Evolutionary conservation across 1,140 invertebrate genomes (phyloP).

Genomic region (Halotydeus destructor): DNA sequence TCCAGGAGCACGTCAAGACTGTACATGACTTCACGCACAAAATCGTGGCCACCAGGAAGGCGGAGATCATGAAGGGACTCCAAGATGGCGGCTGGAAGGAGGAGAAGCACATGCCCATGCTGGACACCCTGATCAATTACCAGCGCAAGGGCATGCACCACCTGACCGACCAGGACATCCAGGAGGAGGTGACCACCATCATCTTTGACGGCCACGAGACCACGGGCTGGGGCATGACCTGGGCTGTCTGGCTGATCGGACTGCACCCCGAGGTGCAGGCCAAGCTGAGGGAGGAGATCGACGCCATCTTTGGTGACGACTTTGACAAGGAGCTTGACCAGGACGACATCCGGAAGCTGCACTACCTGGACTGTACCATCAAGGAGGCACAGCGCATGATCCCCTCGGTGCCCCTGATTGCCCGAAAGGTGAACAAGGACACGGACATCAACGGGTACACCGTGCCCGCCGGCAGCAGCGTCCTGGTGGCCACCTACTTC

Average conservation of each 20-base stretch:
- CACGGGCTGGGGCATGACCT: conserved; percentile 32
- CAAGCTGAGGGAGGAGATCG: conserved; percentile 56
- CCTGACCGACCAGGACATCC: too few relatives aligned
- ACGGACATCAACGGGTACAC: conserved; percentile 4
- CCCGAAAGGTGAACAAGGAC: background rate
- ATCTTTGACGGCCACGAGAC: conserved; percentile 32
- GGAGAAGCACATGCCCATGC: too few relatives aligned
- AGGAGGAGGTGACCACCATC: conserved; percentile 23
- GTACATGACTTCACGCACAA: conserved; percentile 61
- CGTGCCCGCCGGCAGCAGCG: conserved; percentile 25
- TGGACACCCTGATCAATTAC: too few relatives aligned
- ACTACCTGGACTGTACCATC: conserved; percentile 44
- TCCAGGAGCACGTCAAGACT: conserved; percentile 38
- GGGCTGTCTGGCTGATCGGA: conserved; percentile 45
- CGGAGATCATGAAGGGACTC: too few relatives aligned
- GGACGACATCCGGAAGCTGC: conserved; percentile 34
- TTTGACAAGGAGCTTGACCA: conserved; percentile 21
- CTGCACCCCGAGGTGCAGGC: conserved; percentile 51
- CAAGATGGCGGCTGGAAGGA: too few relatives aligned
- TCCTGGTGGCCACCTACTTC: conserved; percentile 23
- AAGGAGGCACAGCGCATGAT: conserved; percentile 24
- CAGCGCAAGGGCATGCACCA: too few relatives aligned
- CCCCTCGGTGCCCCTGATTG: conserved; percentile 15
- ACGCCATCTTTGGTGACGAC: conserved; percentile 36
- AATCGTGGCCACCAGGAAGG: too few relatives aligned